Base-by-base conservation (phyloP, 2,113 vertebrate species). In the Chaetops frenatus region DNA sequence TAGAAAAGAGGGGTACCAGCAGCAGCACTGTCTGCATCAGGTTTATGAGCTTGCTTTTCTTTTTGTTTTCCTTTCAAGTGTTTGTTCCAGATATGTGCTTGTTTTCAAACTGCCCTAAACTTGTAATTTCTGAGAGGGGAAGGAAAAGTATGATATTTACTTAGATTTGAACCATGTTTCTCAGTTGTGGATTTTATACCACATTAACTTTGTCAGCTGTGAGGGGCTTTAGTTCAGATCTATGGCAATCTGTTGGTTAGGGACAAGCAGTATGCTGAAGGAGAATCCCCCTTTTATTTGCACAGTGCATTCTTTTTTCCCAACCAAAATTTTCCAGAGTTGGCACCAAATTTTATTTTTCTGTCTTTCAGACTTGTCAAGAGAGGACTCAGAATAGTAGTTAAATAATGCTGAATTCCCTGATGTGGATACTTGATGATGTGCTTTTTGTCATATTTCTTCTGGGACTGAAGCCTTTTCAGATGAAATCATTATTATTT, bases 401-500 rank as follows among this genome's bases (percentile, higher is more conserved):
- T 50, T 44, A 80, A 90, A 69, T 85, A 83, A 83, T 65, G 50
- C 33, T 66, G 69, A 66, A 66, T 90, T 96, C 66, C 79, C 71
- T 51, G 24, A 69, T 73, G 81, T 7, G 73, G 70, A 14, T 87
- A 40, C 33, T 71, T 38, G 83, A 42, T 88, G 36, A 53, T 91
- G 67, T 73, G 42, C 31, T 86, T 87, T 92, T 67, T 72, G 81
- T 95, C 79, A 17, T 62, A 64, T 93, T 95, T 90, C 88, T 94
- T 94, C 76, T 86, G 85, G 71, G 92, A 94, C 51, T 29, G 67
- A 73, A 93, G 58, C 60, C 70, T 92, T 96, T 91, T 62, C 70
- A 73, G 70, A 77, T 66, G 62, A 83, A 95, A 94, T 94, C 27
- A 76, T 90, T 87, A 92, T 87, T 79, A 44, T 94, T 95, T 95